Conservation (phyloP, 2,888 invertebrate genomes). For the Ophioninae sp. region DNA sequence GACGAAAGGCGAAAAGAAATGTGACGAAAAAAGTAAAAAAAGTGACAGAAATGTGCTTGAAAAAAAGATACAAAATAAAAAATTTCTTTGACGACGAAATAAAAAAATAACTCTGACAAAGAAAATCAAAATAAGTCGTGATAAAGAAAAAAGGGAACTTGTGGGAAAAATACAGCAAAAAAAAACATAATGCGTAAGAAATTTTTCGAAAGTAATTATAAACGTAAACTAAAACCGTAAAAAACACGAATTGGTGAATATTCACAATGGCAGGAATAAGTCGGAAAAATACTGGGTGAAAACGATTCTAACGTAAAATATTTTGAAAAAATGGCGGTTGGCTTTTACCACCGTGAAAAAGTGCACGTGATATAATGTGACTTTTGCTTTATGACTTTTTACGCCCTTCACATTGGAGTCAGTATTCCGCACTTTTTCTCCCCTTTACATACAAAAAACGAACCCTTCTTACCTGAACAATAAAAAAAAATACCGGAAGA, state of each 20-base stretch:
- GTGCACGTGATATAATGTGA: constrained; percentile 12
- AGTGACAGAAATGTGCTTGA: no score
- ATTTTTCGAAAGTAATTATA: background rate
- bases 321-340: constrained; percentile 3
- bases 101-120: no score
- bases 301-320: background rate
- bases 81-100: no score
- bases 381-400: constrained; percentile 41
- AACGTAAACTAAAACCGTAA: background rate
- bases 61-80: no score
- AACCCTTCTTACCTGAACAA: constrained; percentile 60
- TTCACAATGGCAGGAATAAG: no score
- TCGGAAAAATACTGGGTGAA: background rate
- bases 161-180: no score
- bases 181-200: no score
- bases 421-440: constrained; percentile 42
- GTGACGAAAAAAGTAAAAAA: no score
- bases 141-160: no score
- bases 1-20: no score
- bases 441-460: constrained; percentile 42
- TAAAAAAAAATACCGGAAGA: constrained; percentile 47
- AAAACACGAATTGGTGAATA: no score
- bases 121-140: no score
- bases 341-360: constrained; percentile 21
- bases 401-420: constrained; percentile 29